phyloP scores from a whole-genome alignment of 2,113 vertebrate genomes.

The Atherinomorus stipes region DNA sequence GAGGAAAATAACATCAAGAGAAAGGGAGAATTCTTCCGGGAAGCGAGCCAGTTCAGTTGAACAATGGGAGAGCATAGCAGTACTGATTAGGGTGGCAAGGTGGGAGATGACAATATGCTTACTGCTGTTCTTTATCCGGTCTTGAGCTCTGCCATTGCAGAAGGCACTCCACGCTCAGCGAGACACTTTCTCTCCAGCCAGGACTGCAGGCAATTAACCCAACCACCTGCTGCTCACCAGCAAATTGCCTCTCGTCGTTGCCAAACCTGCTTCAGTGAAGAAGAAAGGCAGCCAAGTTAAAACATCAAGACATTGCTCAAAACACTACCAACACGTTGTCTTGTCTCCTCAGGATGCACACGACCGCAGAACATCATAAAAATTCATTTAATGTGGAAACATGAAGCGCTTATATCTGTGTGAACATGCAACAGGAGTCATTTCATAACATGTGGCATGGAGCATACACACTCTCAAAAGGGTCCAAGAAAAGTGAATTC shows the following conservation, averaged over 20 bases:
- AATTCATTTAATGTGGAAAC: slow-evolving; percentile 24
- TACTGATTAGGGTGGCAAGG: slow-evolving; percentile 70
- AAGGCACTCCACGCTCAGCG: slow-evolving; percentile 60
- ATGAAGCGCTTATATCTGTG: background rate
- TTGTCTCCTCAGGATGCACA: background rate
- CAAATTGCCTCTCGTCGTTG: slow-evolving; percentile 59
- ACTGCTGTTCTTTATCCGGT: slow-evolving; percentile 70
- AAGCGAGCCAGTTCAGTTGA: slow-evolving; percentile 67
- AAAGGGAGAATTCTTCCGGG: slow-evolving; percentile 57
- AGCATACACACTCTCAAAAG: slow-evolving; percentile 42
- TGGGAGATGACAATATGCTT: slow-evolving; percentile 76
- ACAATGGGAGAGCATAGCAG: slow-evolving; percentile 71
- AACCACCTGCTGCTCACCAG: slow-evolving; percentile 70
- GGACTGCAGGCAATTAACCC: slow-evolving; percentile 73
- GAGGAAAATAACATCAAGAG: slow-evolving; percentile 9
- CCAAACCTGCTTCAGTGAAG: slow-evolving; percentile 38
- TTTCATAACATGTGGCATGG: slow-evolving; percentile 29
- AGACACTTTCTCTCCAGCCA: slow-evolving; percentile 59
- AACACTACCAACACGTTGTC: background rate
- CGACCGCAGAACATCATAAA: background rate
- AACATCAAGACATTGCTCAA: slow-evolving; percentile 28
- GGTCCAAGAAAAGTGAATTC: slow-evolving; percentile 37
- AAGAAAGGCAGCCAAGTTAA: slow-evolving; percentile 39
- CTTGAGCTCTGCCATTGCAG: slow-evolving; percentile 51
- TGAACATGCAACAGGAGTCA: slow-evolving; percentile 1